phyloP scores from a whole-genome alignment of 2,113 vertebrate genomes.

The Austrofundulus limnaeus region DNA sequence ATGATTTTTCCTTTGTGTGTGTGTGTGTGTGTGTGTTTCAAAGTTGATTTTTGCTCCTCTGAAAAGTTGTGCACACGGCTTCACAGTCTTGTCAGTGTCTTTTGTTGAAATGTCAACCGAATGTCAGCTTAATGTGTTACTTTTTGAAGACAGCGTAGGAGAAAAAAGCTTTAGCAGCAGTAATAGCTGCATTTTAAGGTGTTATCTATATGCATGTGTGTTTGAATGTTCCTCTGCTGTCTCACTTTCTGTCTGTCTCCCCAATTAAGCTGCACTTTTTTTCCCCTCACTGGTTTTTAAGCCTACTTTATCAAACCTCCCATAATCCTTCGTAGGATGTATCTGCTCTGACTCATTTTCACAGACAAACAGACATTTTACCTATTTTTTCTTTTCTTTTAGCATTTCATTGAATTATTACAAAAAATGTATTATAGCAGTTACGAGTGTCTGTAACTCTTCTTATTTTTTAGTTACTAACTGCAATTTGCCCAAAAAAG shows the following conservation, averaged over 20 bases:
- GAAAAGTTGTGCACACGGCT: conserved; percentile 34
- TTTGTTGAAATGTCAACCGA: conserved; percentile 46
- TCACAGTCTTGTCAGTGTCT: conserved; percentile 31
- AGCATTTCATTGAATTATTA: background rate
- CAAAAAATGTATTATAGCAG: too few relatives aligned
- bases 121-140: conserved; percentile 42
- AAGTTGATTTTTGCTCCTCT: conserved; percentile 24
- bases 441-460: too few relatives aligned
- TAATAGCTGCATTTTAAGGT: conserved; percentile 22
- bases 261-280: conserved; percentile 41
- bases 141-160: conserved; percentile 21
- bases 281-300: conserved; percentile 8
- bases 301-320: conserved; percentile 41
- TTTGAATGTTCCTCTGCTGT: conserved; percentile 9
- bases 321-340: conserved; percentile 38
- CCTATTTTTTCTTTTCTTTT: conserved; percentile 17
- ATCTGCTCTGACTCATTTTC: conserved; percentile 39
- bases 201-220: background rate
- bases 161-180: conserved; percentile 17
- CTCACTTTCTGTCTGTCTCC: conserved; percentile 17
- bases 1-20: background rate
- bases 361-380: conserved; percentile 39
- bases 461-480: too few relatives aligned
- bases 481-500: too few relatives aligned
- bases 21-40: background rate